A percentile compares a stretch with the other conserved stretches of the same genome.
These are phyloP conservation scores for Pantala flavescens DNA, from an alignment of 1,140 invertebrate species.

Conservation along the genomic window DNA sequence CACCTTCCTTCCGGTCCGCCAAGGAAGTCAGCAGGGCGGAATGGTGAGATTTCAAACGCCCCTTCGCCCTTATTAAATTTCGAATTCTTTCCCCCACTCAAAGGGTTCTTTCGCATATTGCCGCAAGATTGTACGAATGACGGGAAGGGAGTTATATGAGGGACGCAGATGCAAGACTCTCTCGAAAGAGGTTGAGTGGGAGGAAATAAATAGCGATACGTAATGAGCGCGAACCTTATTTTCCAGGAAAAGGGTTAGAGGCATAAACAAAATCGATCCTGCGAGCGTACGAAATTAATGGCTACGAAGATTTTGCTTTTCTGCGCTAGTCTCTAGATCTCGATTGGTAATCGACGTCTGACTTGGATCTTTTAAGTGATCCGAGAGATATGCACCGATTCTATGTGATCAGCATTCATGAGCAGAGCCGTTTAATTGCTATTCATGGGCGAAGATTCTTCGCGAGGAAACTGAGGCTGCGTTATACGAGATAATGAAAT, in stretches of 20 bases:
- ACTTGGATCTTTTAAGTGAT: no score
- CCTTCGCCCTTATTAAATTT: constrained; percentile 8
- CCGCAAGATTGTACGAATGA: constrained; percentile 4
- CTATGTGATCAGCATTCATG: no score
- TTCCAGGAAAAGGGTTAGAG: neutral
- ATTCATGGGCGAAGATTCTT: no score
- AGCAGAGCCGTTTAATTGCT: no score
- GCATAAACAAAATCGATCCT: neutral
- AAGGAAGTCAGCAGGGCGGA: neutral
- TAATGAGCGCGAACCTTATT: neutral
- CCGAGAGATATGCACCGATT: no score
- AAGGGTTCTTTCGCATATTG: constrained; percentile 9
- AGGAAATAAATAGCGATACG: neutral
- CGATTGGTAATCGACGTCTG: no score
- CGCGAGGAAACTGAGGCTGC: no score
- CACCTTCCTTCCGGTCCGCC: neutral
- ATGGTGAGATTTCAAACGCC: constrained; percentile 1
- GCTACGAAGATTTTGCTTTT: neutral
- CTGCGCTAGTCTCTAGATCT: neutral
- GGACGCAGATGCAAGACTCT: neutral
- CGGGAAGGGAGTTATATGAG: neutral
- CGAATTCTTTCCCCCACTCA: neutral
- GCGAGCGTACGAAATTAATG: neutral
- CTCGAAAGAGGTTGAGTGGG: neutral
- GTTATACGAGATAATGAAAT: no score